Base-by-base conservation (phyloP, 2,797 vertebrate genomes). In the Scolopax rusticola region DNA sequence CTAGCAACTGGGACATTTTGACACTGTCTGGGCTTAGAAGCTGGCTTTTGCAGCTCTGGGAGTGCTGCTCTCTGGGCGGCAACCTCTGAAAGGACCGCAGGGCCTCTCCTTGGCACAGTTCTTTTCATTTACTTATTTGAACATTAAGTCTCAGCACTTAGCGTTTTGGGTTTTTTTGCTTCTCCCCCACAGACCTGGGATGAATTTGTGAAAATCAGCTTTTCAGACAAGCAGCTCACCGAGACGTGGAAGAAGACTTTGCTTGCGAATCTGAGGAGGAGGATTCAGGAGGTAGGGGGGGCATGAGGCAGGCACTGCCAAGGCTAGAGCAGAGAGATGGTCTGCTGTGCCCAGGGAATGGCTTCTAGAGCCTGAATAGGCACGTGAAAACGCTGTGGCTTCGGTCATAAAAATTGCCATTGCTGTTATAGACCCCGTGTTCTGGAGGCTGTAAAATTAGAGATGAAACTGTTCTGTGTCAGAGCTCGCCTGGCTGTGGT, bases 221-320 rank as follows among this genome's bases (percentile, higher is more conserved):
- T 99, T 84, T 97, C 97, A 45, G 95, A 74, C 64, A 92, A 98
- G 6, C 61, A 93, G 2, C 97, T 96, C 84, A 98, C 97, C 21
- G 85, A 68, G 79, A 81, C 23, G 12, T 99, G 99, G 99, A 98
- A 65, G 91, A 51, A 43, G 6, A 97, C 38, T 3, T 91, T 99
- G 45, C 97, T 97, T 25, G 51, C 3, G 40, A 98, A 99, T 91
- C 97, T 99, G 97, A 96, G 98, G 96, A 98, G 96, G 8, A 99
- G 99, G 57, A 98, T 99, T 96, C 98, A 98, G 86, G 87, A 98
- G 98, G 99, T 99, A 97, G 32, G 30, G 47, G 11, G 24, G 56
- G 19, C 9, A 32, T 1, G 36, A 24, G 93, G 48, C 59, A 78
- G 53, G 3, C 24, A 2, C 33, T 38, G 43, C 30, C 15, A 15